Base-by-base conservation (phyloP, 92 coral and sea anemone genomes). In the Nematostella vectensis region DNA sequence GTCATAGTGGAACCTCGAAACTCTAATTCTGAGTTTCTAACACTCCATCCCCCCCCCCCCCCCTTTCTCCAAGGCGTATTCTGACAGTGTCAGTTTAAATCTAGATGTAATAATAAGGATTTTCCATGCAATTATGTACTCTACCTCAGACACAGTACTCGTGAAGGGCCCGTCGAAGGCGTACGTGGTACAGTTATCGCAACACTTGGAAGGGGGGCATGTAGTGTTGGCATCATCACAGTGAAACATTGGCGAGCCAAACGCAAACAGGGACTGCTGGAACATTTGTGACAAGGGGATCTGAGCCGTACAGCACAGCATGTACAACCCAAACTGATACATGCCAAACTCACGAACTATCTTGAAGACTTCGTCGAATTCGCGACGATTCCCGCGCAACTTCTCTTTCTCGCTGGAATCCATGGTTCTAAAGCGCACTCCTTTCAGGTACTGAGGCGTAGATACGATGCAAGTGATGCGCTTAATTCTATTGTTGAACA, bases 91-190 rank as follows among this genome's bases (percentile, higher is more conserved):
- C n/a, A n/a, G n/a, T n/a, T n/a, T n/a, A n/a, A n/a, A n/a, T n/a
- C n/a, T n/a, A n/a, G n/a, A n/a, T n/a, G n/a, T n/a, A n/a, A n/a
- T n/a, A n/a, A n/a, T n/a, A n/a, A n/a, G n/a, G n/a, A n/a, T n/a
- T n/a, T n/a, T n/a, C n/a, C n/a, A n/a, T n/a, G n/a, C n/a, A n/a
- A n/a, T n/a, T n/a, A n/a, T n/a, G n/a, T n/a, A n/a, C n/a, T n/a
- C n/a, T 60, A 69, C 76, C 76, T 69, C 76, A 39, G 37, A 29
- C 24, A 69, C 76, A 51, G 67, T 58, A 54, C 68, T 69, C 3
- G 58, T 59, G 25, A 58, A 69, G 11, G 76, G 76, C 19, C 76
- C 76, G 21, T 59, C 68, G 42, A 69, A 69, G 11, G n/a, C 31
- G 48, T 69, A 58, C 0, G 36, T n/a, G 1, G 68, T 59, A 36